Conservation (phyloP, 2,888 invertebrate species). For the Hydrotaea cyrtoneurina region DNA sequence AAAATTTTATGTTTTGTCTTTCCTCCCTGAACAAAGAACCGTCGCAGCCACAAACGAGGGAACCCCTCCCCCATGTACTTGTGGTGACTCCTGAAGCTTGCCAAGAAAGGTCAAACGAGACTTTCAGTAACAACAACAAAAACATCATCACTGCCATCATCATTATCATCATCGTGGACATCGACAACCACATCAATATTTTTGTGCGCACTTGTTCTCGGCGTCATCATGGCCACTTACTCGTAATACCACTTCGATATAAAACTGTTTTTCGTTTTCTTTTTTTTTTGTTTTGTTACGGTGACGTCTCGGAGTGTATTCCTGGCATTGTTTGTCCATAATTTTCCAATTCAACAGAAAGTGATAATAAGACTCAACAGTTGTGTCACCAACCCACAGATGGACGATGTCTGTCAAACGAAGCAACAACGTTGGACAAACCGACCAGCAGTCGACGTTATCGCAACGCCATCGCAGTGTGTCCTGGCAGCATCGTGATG, state of each 20-base stretch:
- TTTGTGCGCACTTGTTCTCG: slow-evolving; percentile 13
- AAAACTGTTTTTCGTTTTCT: no score
- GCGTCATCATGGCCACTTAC: slow-evolving; percentile 30
- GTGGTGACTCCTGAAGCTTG: no score
- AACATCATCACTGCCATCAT: neutral
- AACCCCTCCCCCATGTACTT: neutral
- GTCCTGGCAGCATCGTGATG: slow-evolving; percentile 59
- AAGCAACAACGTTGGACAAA: neutral
- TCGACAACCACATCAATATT: neutral
- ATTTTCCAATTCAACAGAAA: slow-evolving; percentile 51
- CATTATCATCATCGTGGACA: neutral
- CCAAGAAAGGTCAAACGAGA: neutral
- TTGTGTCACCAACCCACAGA: slow-evolving; percentile 16
- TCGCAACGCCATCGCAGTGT: slow-evolving; percentile 67
- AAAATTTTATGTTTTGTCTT: no score
- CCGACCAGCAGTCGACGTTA: slow-evolving; percentile 63
- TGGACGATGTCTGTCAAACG: slow-evolving; percentile 36
- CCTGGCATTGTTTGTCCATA: slow-evolving; percentile 44
- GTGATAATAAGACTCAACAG: slow-evolving; percentile 56
- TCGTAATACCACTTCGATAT: slow-evolving; percentile 33
- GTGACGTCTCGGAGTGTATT: slow-evolving; percentile 5
- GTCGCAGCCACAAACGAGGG: no score
- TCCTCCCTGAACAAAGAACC: no score
- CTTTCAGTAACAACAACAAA: neutral
- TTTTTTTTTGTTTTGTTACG: no score